Percentiles rank a stretch among this genome's conserved stretches.
phyloP scores from a whole-genome alignment of 2,888 invertebrate species.

The Drosophila quinaria region DNA sequence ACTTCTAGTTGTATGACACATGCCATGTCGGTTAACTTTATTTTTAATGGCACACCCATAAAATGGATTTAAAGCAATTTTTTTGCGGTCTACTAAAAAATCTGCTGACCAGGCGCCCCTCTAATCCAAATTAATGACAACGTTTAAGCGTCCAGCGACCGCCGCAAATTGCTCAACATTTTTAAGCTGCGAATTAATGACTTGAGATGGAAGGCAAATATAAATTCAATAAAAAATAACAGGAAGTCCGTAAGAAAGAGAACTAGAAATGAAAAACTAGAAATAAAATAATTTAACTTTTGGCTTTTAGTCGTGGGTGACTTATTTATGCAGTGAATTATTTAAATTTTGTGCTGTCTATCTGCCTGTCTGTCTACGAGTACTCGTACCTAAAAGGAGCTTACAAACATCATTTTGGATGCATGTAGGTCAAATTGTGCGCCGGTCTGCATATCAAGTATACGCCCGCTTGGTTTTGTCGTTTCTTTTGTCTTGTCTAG shows the following conservation, averaged over 20 bases:
- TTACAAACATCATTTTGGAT: slow-evolving; percentile 49
- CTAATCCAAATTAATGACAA: slow-evolving; percentile 71
- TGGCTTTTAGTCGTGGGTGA: slow-evolving; percentile 20
- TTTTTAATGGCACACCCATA: slow-evolving; percentile 72
- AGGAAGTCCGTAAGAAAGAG: neutral
- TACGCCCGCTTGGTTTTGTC: slow-evolving; percentile 62
- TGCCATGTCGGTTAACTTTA: slow-evolving; percentile 42
- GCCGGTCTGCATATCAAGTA: slow-evolving; percentile 71
- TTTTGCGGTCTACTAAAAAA: slow-evolving; percentile 53
- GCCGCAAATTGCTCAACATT: slow-evolving; percentile 56
- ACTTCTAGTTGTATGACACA: slow-evolving; percentile 37
- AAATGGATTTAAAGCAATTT: slow-evolving; percentile 78
- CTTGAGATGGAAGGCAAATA: slow-evolving; percentile 38
- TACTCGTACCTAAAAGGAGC: slow-evolving; percentile 5
- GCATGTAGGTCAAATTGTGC: slow-evolving; percentile 70
- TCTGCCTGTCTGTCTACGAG: neutral
- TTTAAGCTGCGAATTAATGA: slow-evolving; percentile 68
- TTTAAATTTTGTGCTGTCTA: slow-evolving; percentile 58
- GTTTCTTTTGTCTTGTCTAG: slow-evolving; percentile 57
- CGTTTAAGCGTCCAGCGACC: slow-evolving; percentile 55
- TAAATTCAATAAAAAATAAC: slow-evolving; percentile 62
- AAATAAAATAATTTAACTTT: slow-evolving; percentile 31
- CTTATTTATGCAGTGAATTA: slow-evolving; percentile 65
- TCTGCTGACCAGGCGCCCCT: slow-evolving; percentile 64
- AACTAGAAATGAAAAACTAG: neutral